Evolutionary conservation across 2,797 vertebrate species (phyloP).

Genomic region (Botia kubotai): DNA sequence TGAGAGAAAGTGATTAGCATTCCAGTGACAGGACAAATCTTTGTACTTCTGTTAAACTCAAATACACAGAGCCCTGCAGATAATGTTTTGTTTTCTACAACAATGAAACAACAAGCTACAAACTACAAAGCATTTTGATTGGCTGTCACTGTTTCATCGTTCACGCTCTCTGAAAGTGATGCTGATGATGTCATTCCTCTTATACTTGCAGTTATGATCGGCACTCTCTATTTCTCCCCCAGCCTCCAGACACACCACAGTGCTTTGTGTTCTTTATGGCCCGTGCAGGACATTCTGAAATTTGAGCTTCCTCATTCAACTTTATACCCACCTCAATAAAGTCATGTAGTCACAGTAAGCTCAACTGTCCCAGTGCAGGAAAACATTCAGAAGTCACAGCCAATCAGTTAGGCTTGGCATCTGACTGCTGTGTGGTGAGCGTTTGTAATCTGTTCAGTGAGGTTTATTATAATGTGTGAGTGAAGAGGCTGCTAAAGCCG

Average conservation of each 20-base stretch:
- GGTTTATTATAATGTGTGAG: slow-evolving; percentile 70
- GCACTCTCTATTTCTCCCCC: too few species aligned
- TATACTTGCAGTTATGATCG: too few species aligned
- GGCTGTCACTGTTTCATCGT: too few species aligned
- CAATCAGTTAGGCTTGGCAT: slow-evolving; percentile 49
- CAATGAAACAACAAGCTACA: neutral
- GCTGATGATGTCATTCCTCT: too few species aligned
- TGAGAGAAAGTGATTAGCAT: slow-evolving; percentile 58
- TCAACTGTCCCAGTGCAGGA: slow-evolving; percentile 4
- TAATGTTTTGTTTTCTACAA: neutral
- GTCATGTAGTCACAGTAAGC: slow-evolving; percentile 16
- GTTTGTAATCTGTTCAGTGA: slow-evolving; percentile 55
- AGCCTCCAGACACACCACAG: neutral
- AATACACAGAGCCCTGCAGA: slow-evolving; percentile 6
- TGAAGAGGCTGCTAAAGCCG: slow-evolving; percentile 68
- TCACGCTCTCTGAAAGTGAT: too few species aligned
- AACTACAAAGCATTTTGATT: neutral
- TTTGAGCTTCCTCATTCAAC: neutral
- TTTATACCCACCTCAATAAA: slow-evolving; percentile 17
- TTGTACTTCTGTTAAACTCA: slow-evolving; percentile 50
- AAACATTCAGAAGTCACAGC: slow-evolving; percentile 25
- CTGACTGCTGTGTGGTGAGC: slow-evolving; percentile 59
- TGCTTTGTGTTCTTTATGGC: neutral
- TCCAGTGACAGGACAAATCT: slow-evolving; percentile 59
- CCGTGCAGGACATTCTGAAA: neutral